Base-by-base conservation (phyloP, 2,888 invertebrate species). In the Ochropleura leucogaster region DNA sequence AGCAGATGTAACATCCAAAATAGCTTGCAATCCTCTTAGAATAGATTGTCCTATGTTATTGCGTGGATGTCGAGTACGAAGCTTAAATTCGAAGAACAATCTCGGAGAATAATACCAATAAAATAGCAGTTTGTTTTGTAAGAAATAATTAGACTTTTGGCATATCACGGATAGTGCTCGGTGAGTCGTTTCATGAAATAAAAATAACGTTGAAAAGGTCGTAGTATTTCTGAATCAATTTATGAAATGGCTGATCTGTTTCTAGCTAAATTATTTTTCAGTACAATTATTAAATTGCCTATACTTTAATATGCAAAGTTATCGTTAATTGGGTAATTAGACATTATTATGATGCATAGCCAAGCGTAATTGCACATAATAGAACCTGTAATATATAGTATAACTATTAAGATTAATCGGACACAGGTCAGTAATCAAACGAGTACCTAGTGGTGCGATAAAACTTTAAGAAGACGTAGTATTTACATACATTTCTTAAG, bases 281-380 rank as follows among this genome's bases (percentile, higher is more conserved):
- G 30, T 30, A 30, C 30, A 30, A 30, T 30, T 30, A 30, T 30
- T 30, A 3, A 30, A 3, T 30, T 30, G 30, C 1, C 30, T 30
- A 30, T 30, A 30, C 30, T 30, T 30, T 30, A 30, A 30, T 62
- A 18, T 14, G 4, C 42, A 20, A 9, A 42, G 4, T 20, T 60
- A 40, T 79, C 53, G 67, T 70, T 83, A 70, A 18, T 40, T 53
- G 5, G 20, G 30, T 70, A 70, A 73, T 83, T 65, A 79, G 46
- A 47, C 49, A 70, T 73, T 9, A 59, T 40, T 44, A 79, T 68
- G 16, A 71, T 70, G 79, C 79, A 64, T 77, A 67, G 72, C 40
- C 57, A 68, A 16, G 16, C 55, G n/a, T 83, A 77, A 80, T 83
- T 69, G 60, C 57, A 53, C 47, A 53, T 78, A 78, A 69, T 66